phyloP scores from a whole-genome alignment of 2,113 vertebrate species.

The Cyprinodon brontotheroides region DNA sequence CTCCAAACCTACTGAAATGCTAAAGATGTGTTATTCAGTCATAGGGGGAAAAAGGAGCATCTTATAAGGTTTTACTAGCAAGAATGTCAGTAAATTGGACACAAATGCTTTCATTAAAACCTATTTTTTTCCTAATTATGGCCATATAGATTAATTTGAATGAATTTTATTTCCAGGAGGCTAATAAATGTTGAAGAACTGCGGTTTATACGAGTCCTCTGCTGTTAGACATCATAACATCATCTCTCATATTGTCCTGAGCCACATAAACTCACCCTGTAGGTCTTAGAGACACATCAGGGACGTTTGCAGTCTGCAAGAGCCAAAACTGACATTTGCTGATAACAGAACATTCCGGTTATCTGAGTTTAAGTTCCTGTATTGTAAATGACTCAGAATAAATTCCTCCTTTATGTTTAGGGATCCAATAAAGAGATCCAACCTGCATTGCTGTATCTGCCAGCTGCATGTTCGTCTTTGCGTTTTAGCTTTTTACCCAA shows the following conservation, averaged over 20 bases:
- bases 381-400: neutral
- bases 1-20: neutral
- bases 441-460: constrained; percentile 2
- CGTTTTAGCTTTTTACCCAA: constrained; percentile 23
- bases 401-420: neutral
- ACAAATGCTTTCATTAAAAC: neutral
- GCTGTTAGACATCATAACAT: neutral
- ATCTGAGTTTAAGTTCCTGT: neutral
- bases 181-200: neutral
- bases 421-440: constrained; percentile 23
- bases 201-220: neutral
- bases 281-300: neutral
- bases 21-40: neutral
- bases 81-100: neutral
- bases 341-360: neutral
- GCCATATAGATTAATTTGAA: neutral
- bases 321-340: neutral
- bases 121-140: neutral
- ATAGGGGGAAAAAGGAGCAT: neutral
- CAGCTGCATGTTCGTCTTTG: neutral
- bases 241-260: neutral
- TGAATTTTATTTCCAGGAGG: neutral
- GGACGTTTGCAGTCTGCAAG: neutral
- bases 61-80: neutral
- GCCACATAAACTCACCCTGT: neutral